A percentile compares a stretch with the other conserved stretches of the same genome.
phyloP scores from a whole-genome alignment of 2,797 vertebrate species.

The Rhabdomys pumilio region DNA sequence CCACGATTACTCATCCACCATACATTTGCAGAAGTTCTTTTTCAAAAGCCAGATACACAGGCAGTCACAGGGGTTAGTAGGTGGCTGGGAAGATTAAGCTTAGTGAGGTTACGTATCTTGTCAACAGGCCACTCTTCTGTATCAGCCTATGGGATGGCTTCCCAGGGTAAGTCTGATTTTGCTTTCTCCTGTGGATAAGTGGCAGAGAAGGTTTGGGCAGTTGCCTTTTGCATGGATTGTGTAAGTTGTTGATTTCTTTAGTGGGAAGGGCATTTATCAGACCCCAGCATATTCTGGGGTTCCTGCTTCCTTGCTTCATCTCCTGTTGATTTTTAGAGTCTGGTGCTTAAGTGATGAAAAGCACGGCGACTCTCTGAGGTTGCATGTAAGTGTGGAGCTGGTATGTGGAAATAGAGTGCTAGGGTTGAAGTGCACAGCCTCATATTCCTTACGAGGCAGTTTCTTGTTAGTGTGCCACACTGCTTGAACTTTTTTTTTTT shows the following conservation, averaged over 20 bases:
- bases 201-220: background rate
- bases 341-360: constrained; percentile 32
- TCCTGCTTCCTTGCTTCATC: background rate
- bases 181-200: constrained; percentile 65
- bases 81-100: constrained; percentile 87
- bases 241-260: constrained; percentile 25
- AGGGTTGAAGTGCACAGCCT: background rate
- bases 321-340: constrained; percentile 50
- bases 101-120: constrained; percentile 81
- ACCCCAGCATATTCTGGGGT: constrained; percentile 37
- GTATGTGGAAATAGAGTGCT: background rate
- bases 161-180: constrained; percentile 88
- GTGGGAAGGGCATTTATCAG: constrained; percentile 25
- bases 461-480: background rate
- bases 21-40: constrained; percentile 90
- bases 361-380: constrained; percentile 43
- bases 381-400: background rate
- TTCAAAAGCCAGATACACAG: constrained; percentile 85
- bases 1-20: constrained; percentile 89
- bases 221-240: constrained; percentile 34
- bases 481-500: constrained; percentile 47
- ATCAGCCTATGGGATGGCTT: constrained; percentile 85
- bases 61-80: constrained; percentile 84
- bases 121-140: constrained; percentile 77
- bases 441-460: constrained; percentile 4